Evolutionary conservation across 2,113 vertebrate species (phyloP).

Genomic region (Albula goreensis): DNA sequence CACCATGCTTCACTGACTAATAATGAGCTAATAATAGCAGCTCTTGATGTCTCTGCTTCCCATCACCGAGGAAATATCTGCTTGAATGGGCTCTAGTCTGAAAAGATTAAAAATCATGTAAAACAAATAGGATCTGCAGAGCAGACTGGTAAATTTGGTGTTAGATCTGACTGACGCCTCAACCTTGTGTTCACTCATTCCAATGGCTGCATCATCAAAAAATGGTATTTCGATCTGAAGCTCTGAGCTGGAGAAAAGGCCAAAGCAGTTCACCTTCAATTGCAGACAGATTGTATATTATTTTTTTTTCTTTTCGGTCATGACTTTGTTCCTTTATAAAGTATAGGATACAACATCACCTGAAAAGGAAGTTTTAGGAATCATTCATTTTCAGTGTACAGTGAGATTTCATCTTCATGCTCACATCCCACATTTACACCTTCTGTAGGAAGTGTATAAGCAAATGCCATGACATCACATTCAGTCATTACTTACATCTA

Average conservation of each 20-base stretch:
- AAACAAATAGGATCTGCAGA: not conserved
- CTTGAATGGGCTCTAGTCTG: not conserved
- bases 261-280: too few species aligned
- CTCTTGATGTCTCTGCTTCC: not conserved
- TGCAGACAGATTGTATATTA: too few species aligned
- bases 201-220: too few species aligned
- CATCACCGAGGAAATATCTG: not conserved
- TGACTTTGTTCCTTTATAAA: too few species aligned
- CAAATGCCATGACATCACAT: too few species aligned
- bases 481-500: too few species aligned
- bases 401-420: not conserved
- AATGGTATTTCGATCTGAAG: too few species aligned
- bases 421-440: too few species aligned
- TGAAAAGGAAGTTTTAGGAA: not conserved
- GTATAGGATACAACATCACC: not conserved
- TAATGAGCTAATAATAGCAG: conserved; percentile 7
- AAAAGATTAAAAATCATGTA: too few species aligned
- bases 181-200: not conserved
- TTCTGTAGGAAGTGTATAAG: too few species aligned
- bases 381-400: not conserved
- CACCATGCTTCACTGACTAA: not conserved
- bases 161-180: not conserved
- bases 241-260: too few species aligned
- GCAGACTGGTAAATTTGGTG: not conserved
- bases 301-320: too few species aligned